Base-by-base conservation (phyloP, 2,113 vertebrate species). In the Deroptyus accipitrinus region DNA sequence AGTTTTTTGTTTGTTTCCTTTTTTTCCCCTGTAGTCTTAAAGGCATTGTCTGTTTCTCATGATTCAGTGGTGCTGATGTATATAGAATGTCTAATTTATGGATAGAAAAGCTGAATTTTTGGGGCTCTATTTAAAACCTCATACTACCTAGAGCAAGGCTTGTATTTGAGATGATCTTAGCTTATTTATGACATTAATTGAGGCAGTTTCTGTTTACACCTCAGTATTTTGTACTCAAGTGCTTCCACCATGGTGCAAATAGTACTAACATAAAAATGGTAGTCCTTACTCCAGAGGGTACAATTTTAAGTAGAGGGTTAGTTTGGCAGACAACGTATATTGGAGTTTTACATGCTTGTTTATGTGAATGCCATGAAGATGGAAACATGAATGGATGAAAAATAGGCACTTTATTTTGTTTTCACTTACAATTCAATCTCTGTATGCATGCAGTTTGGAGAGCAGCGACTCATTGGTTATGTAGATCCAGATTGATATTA, bases 21-120 rank as follows among this genome's bases (percentile, higher is more conserved):
- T 27, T 17, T 28, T 23, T 3, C 6, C 16, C 35, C 10, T 24
- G 0, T 17, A 51, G 19, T 51, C 16, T 86, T 69, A 31, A 52
- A 48, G 23, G 22, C 1, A 0, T 37, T 68, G 37, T 33, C 49
- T 59, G 10, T 67, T 49, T 72, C 24, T 83, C 24, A 18, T 49
- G 69, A 64, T 30, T 46, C 17, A 19, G 20, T 62, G 48, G 9
- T 62, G 52, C 52, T 0, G 1, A 44, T 77, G 39, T 2, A 0
- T 72, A 31, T 49, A 20, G 44, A 51, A 31, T 4, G 2, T 68
- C 28, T 52, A 33, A 55, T 41, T 67, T 81, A 30, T 1, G 3
- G 35, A 37, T 51, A 6, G 35, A 76, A 62, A 73, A 77, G 13
- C 52, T 78, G 33, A 82, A 49, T 37, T 31, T 33, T 19, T 73